Conservation (phyloP, 2,113 vertebrate species). For the Vimba vimba region DNA sequence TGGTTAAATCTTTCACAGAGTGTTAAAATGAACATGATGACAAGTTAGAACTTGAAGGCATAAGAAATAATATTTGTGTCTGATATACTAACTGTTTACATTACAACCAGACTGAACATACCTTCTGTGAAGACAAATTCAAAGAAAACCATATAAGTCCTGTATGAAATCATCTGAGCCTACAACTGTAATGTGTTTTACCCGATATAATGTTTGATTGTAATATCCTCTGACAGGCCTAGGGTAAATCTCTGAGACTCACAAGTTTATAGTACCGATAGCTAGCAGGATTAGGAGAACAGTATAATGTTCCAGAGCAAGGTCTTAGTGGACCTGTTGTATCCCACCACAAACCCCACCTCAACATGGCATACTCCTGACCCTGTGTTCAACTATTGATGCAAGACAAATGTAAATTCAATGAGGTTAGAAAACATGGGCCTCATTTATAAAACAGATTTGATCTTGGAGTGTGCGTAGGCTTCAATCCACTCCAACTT, state of each 20-base stretch:
- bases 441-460: too few species aligned
- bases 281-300: conserved; percentile 30
- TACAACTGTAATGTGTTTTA: conserved; percentile 44
- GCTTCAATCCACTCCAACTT: too few species aligned
- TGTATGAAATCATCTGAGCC: conserved; percentile 38
- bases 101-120: background rate
- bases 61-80: background rate
- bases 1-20: background rate
- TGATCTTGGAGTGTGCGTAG: too few species aligned
- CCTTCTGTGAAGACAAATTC: conserved; percentile 28
- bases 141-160: conserved; percentile 18
- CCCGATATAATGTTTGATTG: conserved; percentile 46
- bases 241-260: conserved; percentile 41
- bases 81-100: conserved; percentile 15
- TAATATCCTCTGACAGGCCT: conserved; percentile 50
- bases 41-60: background rate
- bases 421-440: background rate
- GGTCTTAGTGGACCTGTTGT: conserved; percentile 29
- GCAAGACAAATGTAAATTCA: conserved; percentile 13
- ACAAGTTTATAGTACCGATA: conserved; percentile 43
- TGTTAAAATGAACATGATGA: background rate
- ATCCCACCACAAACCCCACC: conserved; percentile 29
- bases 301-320: conserved; percentile 38
- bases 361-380: conserved; percentile 40
- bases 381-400: conserved; percentile 22